These are phyloP conservation scores for Rhyacophila evoluta DNA, from an alignment of 2,888 invertebrate genomes.

Conservation along the genomic window DNA sequence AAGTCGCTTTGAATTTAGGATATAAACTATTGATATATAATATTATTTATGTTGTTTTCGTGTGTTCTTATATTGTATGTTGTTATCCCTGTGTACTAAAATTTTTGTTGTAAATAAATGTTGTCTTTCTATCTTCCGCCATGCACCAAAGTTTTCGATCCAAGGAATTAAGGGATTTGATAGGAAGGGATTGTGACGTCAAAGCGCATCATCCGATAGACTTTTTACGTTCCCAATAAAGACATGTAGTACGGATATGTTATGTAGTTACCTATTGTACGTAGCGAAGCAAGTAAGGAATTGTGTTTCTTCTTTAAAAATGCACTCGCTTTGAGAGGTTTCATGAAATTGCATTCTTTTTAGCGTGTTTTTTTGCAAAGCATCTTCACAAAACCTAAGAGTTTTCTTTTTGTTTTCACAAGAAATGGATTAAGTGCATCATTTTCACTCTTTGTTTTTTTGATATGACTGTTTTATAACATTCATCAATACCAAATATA, in stretches of 20 bases:
- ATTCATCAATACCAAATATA: too few species aligned
- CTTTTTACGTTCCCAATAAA: conserved; percentile 36
- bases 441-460: too few species aligned
- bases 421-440: neutral
- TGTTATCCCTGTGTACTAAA: too few species aligned
- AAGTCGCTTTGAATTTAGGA: too few species aligned
- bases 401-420: neutral
- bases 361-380: neutral
- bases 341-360: conserved; percentile 26
- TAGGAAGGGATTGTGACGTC: conserved; percentile 32
- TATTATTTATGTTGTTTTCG: too few species aligned
- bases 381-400: neutral
- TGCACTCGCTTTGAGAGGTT: conserved; percentile 30
- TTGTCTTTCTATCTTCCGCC: neutral
- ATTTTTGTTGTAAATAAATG: neutral
- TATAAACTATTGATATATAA: too few species aligned
- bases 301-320: conserved; percentile 35
- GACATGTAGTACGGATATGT: neutral
- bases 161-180: conserved; percentile 35
- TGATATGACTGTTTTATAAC: too few species aligned
- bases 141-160: neutral
- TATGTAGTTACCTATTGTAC: neutral
- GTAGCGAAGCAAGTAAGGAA: conserved; percentile 11
- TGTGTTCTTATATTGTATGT: too few species aligned
- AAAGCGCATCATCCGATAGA: conserved; percentile 36